These are phyloP conservation scores for Pangasius mekongensis DNA, from an alignment of 2,797 vertebrate genomes.

Conservation along the genomic window DNA sequence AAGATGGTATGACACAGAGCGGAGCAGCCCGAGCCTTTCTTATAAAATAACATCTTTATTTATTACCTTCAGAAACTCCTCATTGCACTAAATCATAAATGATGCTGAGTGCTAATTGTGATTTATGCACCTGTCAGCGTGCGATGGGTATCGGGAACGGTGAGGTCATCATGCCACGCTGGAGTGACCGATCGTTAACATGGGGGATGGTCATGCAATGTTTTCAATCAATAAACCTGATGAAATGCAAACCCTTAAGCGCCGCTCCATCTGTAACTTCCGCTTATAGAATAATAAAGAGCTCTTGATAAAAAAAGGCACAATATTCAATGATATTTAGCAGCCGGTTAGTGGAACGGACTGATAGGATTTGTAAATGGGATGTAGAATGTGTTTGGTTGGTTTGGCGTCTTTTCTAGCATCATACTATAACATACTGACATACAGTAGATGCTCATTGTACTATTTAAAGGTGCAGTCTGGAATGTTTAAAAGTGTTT, in stretches of 20 bases:
- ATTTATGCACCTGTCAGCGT: constrained; percentile 34
- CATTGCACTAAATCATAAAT: background rate
- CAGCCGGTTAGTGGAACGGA: too few species aligned
- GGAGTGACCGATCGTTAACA: constrained; percentile 58
- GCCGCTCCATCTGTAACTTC: background rate
- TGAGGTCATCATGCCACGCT: constrained; percentile 66
- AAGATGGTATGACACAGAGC: background rate
- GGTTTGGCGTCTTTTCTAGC: too few species aligned
- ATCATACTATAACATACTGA: too few species aligned
- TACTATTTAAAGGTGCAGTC: background rate
- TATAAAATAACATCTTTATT: background rate
- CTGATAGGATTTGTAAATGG: too few species aligned
- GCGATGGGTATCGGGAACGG: constrained; percentile 46
- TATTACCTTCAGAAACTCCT: background rate
- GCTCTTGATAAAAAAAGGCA: background rate
- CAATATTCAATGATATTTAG: background rate
- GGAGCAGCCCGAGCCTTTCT: too few species aligned
- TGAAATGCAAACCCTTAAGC: constrained; percentile 20
- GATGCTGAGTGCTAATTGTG: constrained; percentile 20
- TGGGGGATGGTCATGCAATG: constrained; percentile 11
- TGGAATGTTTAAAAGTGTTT: background rate
- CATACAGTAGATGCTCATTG: background rate
- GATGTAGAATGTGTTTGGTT: too few species aligned
- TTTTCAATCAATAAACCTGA: constrained; percentile 62
- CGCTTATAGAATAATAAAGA: background rate